phyloP scores from a whole-genome alignment of 2,888 invertebrate species.

The Trichogramma evanescens region DNA sequence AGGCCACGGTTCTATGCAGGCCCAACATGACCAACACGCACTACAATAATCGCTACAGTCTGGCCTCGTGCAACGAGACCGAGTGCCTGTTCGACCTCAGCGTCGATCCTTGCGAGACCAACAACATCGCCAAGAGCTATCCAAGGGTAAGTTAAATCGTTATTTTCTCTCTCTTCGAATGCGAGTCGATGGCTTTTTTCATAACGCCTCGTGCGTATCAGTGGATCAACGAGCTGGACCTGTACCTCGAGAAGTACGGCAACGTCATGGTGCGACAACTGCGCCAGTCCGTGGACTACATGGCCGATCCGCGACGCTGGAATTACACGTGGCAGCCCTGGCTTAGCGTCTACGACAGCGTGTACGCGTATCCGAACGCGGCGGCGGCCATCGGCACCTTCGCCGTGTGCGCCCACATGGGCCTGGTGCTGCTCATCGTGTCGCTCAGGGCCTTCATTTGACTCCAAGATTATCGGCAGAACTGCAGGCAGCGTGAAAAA shows the following conservation, averaged over 20 bases:
- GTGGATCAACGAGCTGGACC: slow-evolving; percentile 35
- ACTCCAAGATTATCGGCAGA: slow-evolving; percentile 23
- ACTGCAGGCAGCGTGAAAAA: no score
- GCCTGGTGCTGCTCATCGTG: slow-evolving; percentile 27
- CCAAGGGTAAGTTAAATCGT: slow-evolving; percentile 30
- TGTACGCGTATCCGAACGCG: slow-evolving; percentile 26
- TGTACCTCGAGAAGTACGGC: slow-evolving; percentile 33
- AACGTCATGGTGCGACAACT: slow-evolving; percentile 30
- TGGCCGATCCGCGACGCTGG: slow-evolving; percentile 64
- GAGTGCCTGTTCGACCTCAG: slow-evolving; percentile 72
- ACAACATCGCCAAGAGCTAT: slow-evolving; percentile 52
- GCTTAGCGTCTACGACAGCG: slow-evolving; percentile 37
- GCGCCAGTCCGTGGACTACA: slow-evolving; percentile 35
- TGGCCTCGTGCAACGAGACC: slow-evolving; percentile 41
- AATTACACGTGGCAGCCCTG: slow-evolving; percentile 69
- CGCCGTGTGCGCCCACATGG: slow-evolving; percentile 31
- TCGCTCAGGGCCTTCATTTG: slow-evolving; percentile 30
- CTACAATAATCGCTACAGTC: slow-evolving; percentile 24
- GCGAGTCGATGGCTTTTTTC: background rate
- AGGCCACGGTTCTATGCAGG: slow-evolving; percentile 36
- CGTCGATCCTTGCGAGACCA: slow-evolving; percentile 72
- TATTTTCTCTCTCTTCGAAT: background rate
- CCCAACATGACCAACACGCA: slow-evolving; percentile 23
- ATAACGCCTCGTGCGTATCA: slow-evolving; percentile 10
- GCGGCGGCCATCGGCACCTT: slow-evolving; percentile 29